phyloP scores from a whole-genome alignment of 2,888 invertebrate species.

The Gibbula magus region DNA sequence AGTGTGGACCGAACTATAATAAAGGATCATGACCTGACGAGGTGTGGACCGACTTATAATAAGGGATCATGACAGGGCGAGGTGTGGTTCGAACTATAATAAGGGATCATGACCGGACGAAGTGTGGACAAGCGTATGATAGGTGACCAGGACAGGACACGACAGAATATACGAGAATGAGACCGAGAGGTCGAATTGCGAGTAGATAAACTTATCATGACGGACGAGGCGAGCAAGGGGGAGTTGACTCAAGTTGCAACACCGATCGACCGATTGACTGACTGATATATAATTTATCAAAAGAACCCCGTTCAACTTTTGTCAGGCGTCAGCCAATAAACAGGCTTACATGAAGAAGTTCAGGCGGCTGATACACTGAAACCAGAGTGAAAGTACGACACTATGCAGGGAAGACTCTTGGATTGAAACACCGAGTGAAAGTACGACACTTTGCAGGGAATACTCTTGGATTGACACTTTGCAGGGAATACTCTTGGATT shows the following conservation, averaged over 20 bases:
- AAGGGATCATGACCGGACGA: not conserved
- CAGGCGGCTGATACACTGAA: too few relatives aligned
- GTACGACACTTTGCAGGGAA: not conserved
- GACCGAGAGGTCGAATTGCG: not conserved
- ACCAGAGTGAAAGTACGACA: not conserved
- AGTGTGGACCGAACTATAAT: too few relatives aligned
- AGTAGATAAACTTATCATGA: not conserved
- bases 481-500: not conserved
- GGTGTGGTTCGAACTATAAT: too few relatives aligned
- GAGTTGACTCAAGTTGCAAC: not conserved
- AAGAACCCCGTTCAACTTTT: not conserved
- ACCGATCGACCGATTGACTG: conserved; percentile 18
- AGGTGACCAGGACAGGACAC: too few relatives aligned
- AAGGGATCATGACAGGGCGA: too few relatives aligned
- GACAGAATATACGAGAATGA: not conserved
- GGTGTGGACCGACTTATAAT: not conserved
- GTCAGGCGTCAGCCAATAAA: not conserved
- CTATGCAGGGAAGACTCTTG: not conserved
- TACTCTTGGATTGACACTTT: too few relatives aligned
- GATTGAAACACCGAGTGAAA: not conserved
- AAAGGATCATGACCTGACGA: not conserved
- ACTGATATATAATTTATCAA: conserved; percentile 6
- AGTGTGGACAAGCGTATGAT: not conserved
- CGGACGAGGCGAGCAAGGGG: not conserved
- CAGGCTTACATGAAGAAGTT: too few relatives aligned